Base-by-base conservation (phyloP, 2,113 vertebrate species). In the Hymenochirus boettgeri region DNA sequence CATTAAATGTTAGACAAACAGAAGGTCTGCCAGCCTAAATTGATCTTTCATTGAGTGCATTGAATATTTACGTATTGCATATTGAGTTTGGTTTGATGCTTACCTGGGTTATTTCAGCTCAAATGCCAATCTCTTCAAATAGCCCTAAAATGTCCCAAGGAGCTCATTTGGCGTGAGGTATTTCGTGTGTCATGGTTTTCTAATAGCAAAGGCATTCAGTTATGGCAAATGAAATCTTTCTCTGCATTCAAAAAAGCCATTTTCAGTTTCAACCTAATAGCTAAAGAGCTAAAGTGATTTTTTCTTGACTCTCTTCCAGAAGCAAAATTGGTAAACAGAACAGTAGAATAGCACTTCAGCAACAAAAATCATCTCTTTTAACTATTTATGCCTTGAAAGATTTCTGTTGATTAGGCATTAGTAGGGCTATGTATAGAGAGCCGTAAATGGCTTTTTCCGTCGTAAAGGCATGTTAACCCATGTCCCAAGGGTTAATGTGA, bases 81-180 rank as follows among this genome's bases (percentile, higher is more conserved):
- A 83, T 81, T 83, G 82, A 84, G 79, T 84, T 82, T 81, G 75
- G 76, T 79, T 86, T 79, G 82, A 82, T 82, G 77, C 79, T 75
- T 75, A 76, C 79, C 73, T 82, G 83, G 86, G 85, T 81, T 72
- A 64, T 47, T 83, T 86, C 87, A 89, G 73, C 77, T 82, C 82
- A 42, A 86, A 83, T 75, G 76, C 79, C 77, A 6, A 81, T 84
- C 79, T 78, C 76, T 82, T 83, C 81, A 86, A 86, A 83, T 74
- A 71, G 73, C 81, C 71, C 77, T 85, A 85, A 86, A 80, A 74
- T 19, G 84, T 86, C 87, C 86, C 87, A 82, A 79, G 80, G 84
- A 89, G 70, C 75, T 83, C 84, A 78, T 80, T 75, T 85, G 83
- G 83, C 85, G 80, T 61, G 72, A 80, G 72, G 81, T 85, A 80